These are phyloP conservation scores for Lobophora halterata DNA, from an alignment of 2,888 invertebrate genomes.

Conservation along the genomic window DNA sequence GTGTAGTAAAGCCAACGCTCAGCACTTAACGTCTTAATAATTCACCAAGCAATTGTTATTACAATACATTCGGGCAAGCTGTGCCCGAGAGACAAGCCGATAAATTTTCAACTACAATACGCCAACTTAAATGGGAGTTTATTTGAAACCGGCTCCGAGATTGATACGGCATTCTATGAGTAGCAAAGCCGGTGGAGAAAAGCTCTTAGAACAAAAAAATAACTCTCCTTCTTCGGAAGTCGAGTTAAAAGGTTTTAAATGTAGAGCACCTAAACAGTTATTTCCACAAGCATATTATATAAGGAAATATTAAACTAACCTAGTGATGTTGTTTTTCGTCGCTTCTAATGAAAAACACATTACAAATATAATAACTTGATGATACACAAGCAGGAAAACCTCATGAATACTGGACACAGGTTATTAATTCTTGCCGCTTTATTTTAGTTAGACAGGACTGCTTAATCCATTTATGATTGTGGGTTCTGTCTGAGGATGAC, in stretches of 20 bases:
- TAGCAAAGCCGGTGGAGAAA: conserved; percentile 3
- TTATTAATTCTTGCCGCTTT: too few relatives aligned
- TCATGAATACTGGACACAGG: too few relatives aligned
- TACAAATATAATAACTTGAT: too few relatives aligned
- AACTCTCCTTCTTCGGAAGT: neutral
- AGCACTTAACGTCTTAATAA: conserved; percentile 42
- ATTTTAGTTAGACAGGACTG: too few relatives aligned
- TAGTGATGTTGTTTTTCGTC: too few relatives aligned
- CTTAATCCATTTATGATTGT: too few relatives aligned
- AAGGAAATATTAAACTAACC: too few relatives aligned
- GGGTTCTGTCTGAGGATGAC: too few relatives aligned
- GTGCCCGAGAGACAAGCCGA: conserved; percentile 30
- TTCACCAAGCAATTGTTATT: conserved; percentile 40
- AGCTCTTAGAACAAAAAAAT: conserved; percentile 1
- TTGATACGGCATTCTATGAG: conserved; percentile 3
- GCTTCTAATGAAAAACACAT: too few relatives aligned
- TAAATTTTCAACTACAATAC: conserved; percentile 30
- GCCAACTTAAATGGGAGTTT: conserved; percentile 26
- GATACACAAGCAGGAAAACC: conserved; percentile 4
- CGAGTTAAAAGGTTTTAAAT: too few relatives aligned
- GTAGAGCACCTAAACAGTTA: too few relatives aligned
- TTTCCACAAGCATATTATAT: too few relatives aligned
- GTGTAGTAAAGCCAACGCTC: conserved; percentile 38
- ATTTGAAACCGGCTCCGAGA: conserved; percentile 16
- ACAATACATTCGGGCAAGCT: conserved; percentile 36